Base-by-base conservation (phyloP, 1,140 invertebrate genomes). In the Drosophila jambulina region DNA sequence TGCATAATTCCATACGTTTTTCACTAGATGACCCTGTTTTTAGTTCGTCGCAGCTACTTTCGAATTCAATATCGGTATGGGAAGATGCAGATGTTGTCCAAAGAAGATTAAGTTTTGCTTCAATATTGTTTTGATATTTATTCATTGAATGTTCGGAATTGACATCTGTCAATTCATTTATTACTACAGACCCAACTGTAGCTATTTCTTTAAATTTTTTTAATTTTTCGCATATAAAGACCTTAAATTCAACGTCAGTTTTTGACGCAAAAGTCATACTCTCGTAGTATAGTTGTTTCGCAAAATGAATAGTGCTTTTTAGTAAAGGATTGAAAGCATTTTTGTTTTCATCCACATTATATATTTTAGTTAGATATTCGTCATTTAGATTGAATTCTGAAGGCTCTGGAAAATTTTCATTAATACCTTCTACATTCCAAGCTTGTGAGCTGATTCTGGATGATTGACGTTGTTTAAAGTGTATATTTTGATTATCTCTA, bases 251-350 rank as follows among this genome's bases (percentile, higher is more conserved):
- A 15, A 75, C 57, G 42, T 79, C 82, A 8, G 81, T 60, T 19
- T 75, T 61, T 9, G 53, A 46, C 8, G 54, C 34, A 27, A 67
- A 54, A 4, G n/a, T 32, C 21, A 63, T 65, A 49, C 84, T 88
- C 32, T 91, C 82, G 23, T 77, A 74, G 15, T 79, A 74, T 12
- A 91, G 65, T n/a, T 82, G 49, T 40, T 67, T 86, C 2, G 80
- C 87, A 48, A 85, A 83, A 34, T 68, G 32, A 21, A 69, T 65
- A 8, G 85, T 78, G 25, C 68, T 57, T 3, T 21, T 27, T 9
- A 88, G 21, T 48, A 75, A 25, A 0, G 17, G 34, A 5, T 40
- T 70, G n/a, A 67, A 36, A 19, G 17, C 25, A n/a, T 69, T 38
- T 56, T 57, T 56, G 19, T 81, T 48, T 21, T 15, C 48, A 3